Percentiles rank a stretch among this genome's conserved stretches.
phyloP scores from a whole-genome alignment of 2,113 vertebrate species.

The Dicaeum eximium region DNA sequence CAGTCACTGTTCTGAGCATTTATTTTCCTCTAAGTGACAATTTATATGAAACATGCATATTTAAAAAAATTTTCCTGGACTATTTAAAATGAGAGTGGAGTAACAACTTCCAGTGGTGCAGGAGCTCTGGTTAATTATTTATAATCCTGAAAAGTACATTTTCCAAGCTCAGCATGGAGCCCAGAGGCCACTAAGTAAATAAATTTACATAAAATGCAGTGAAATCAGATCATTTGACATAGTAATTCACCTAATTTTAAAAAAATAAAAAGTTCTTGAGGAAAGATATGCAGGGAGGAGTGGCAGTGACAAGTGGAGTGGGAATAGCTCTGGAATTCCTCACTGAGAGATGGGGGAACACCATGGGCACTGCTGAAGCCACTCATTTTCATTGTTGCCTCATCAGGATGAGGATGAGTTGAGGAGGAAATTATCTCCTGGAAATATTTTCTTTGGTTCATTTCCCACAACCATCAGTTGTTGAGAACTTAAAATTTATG shows the following conservation, averaged over 20 bases:
- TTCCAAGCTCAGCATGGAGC: not conserved
- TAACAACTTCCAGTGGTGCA: not conserved
- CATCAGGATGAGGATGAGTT: not conserved
- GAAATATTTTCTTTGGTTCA: not conserved
- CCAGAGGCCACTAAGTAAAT: not conserved
- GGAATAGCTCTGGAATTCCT: not conserved
- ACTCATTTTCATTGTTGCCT: rapidly evolving
- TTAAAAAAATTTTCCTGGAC: not conserved
- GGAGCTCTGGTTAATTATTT: constrained; percentile 13
- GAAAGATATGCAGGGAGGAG: not conserved
- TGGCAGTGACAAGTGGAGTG: rapidly evolving
- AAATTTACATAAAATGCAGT: not conserved
- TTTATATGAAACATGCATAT: not conserved
- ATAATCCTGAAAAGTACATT: not conserved
- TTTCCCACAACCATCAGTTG: not conserved
- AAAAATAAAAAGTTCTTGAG: not conserved
- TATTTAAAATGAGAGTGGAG: not conserved
- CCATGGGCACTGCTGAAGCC: rapidly evolving
- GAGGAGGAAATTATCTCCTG: not conserved
- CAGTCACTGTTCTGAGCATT: not conserved
- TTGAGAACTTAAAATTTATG: not conserved
- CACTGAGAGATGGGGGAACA: rapidly evolving
- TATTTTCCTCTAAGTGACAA: constrained; percentile 21
- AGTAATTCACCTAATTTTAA: not conserved
- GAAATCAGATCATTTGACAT: not conserved